A percentile compares a stretch with the other conserved stretches of the same genome.
Evolutionary conservation across 2,113 vertebrate genomes (phyloP).

Genomic region (Dryoscopus gambensis): DNA sequence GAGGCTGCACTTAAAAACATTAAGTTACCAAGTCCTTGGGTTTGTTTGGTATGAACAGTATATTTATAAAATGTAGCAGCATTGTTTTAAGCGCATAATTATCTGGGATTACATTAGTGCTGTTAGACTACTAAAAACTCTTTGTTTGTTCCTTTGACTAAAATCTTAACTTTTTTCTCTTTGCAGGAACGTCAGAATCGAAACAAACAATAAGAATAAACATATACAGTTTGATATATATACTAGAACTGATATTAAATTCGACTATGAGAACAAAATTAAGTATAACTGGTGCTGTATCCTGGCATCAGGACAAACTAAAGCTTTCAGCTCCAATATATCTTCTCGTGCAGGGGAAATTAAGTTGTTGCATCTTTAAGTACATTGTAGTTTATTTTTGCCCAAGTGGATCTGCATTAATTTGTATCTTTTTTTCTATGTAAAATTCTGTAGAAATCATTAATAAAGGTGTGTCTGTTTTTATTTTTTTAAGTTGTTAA

Average conservation of each 20-base stretch:
- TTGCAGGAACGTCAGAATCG: constrained; percentile 91
- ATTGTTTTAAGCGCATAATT: not conserved
- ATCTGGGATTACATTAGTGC: not conserved
- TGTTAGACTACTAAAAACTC: not conserved
- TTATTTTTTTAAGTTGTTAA: constrained; percentile 66
- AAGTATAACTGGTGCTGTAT: constrained; percentile 77
- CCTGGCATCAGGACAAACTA: constrained; percentile 77
- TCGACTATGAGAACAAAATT: constrained; percentile 57
- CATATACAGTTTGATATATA: constrained; percentile 77
- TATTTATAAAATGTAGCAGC: not conserved
- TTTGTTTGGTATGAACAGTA: not conserved
- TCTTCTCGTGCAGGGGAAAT: constrained; percentile 85
- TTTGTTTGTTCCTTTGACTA: not conserved
- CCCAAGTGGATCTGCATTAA: constrained; percentile 68
- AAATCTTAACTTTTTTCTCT: constrained; percentile 43
- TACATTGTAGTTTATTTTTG: constrained; percentile 73
- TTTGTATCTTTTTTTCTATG: constrained; percentile 74
- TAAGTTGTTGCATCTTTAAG: constrained; percentile 77
- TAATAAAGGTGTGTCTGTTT: constrained; percentile 74
- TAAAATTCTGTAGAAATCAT: constrained; percentile 77
- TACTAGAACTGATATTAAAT: constrained; percentile 74
- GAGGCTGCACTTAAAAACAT: not conserved
- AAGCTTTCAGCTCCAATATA: constrained; percentile 78
- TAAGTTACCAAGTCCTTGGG: not conserved
- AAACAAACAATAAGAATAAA: constrained; percentile 87